Conservation (phyloP, 2,113 vertebrate genomes). For the Rattus rattus region DNA sequence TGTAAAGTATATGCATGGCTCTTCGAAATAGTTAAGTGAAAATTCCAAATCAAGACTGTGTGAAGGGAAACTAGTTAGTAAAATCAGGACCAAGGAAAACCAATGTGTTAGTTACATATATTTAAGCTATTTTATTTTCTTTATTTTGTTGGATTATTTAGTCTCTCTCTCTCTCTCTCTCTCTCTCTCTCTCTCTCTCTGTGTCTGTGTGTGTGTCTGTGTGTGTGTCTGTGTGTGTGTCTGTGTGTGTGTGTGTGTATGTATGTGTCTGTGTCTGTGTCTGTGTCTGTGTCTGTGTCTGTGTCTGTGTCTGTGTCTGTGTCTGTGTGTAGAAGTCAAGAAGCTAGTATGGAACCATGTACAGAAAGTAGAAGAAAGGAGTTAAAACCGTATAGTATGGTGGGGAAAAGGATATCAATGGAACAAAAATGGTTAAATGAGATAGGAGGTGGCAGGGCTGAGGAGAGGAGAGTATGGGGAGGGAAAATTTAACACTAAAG, state of each 20-base stretch:
- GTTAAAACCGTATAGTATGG: neutral
- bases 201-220: too few relatives aligned
- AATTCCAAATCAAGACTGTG: neutral
- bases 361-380: neutral
- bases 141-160: neutral
- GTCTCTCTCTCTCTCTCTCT: too few relatives aligned
- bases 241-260: neutral
- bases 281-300: too few relatives aligned
- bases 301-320: neutral
- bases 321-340: neutral
- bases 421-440: neutral
- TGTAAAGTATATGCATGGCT: neutral
- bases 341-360: neutral
- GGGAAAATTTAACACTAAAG: neutral
- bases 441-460: neutral
- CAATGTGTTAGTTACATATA: neutral
- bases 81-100: neutral
- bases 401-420: neutral
- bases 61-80: neutral
- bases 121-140: neutral
- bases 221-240: neutral
- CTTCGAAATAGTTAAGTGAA: neutral
- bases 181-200: too few relatives aligned
- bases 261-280: too few relatives aligned
- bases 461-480: too few relatives aligned